Conservation (phyloP, 2,888 invertebrate species). For the Polietes domitor region DNA sequence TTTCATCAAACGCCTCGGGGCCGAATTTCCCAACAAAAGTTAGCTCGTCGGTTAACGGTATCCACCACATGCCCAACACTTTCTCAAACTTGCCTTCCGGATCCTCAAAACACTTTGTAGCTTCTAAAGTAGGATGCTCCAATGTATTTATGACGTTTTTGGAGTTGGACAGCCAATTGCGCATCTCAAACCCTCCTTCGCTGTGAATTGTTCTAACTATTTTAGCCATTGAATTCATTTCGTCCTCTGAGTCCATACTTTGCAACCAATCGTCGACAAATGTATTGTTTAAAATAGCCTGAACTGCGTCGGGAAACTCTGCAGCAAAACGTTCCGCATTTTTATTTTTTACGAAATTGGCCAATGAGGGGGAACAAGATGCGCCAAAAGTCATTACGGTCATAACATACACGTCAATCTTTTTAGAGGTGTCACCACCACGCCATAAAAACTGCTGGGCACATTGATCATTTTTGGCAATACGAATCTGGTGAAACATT, state of each 20-base stretch:
- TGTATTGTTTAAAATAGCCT: constrained; percentile 40
- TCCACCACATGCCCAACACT: constrained; percentile 68
- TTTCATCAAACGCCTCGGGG: constrained; percentile 34
- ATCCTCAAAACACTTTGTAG: constrained; percentile 14
- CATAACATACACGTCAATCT: constrained; percentile 59
- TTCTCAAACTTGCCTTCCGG: constrained; percentile 48
- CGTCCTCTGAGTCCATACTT: constrained; percentile 48
- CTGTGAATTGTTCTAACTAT: constrained; percentile 47
- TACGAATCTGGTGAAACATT: constrained; percentile 54
- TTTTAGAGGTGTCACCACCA: constrained; percentile 41
- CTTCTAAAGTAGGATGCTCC: neutral
- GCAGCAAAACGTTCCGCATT: constrained; percentile 44
- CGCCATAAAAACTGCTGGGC: constrained; percentile 62
- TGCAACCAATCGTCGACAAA: constrained; percentile 56
- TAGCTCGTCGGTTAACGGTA: constrained; percentile 59
- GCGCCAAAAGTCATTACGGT: constrained; percentile 63
- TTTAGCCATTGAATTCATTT: constrained; percentile 45
- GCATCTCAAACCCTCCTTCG: constrained; percentile 22
- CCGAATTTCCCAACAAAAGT: constrained; percentile 48
- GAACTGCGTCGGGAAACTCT: constrained; percentile 33
- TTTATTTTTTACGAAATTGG: constrained; percentile 50
- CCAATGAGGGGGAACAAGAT: constrained; percentile 52
- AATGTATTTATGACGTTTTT: constrained; percentile 15
- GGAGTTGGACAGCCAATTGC: constrained; percentile 47
- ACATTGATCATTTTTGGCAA: constrained; percentile 43